A percentile compares a stretch with the other conserved stretches of the same genome.
Conservation (phyloP, 2,888 invertebrate genomes). For the Clitarchus hookeri region DNA sequence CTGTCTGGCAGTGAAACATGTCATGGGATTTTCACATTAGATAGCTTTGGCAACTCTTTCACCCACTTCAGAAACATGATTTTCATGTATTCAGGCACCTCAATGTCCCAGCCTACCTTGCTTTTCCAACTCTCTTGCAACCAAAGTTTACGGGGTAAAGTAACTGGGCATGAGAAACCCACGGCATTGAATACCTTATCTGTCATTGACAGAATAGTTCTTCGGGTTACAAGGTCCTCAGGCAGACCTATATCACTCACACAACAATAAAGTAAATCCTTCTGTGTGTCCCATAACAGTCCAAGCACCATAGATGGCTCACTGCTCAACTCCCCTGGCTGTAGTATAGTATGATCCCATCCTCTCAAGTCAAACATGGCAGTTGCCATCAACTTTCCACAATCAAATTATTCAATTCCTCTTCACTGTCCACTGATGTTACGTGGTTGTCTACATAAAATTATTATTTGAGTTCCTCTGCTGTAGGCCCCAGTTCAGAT, state of each 20-base stretch:
- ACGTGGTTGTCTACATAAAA: constrained; percentile 23
- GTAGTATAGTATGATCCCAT: neutral
- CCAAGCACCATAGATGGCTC: neutral
- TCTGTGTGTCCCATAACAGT: neutral
- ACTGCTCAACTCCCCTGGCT: too few relatives aligned
- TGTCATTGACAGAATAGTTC: neutral
- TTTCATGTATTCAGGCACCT: neutral
- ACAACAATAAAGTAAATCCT: neutral
- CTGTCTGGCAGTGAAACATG: neutral
- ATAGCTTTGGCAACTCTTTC: neutral
- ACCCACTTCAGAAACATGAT: neutral
- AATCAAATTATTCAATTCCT: neutral
- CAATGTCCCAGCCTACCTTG: constrained; percentile 16
- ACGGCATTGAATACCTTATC: neutral
- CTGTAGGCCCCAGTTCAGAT: neutral
- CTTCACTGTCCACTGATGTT: neutral
- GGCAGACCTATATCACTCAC: neutral
- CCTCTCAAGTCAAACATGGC: constrained; percentile 18
- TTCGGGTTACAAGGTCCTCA: neutral
- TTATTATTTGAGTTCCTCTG: neutral
- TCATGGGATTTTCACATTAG: constrained; percentile 11
- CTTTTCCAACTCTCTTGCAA: constrained; percentile 9
- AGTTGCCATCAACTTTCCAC: neutral
- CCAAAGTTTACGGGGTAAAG: neutral
- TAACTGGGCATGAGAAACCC: neutral